A percentile compares a stretch with the other conserved stretches of the same genome.
These are phyloP conservation scores for Fukomys damarensis DNA, from an alignment of 2,113 vertebrate genomes.

Conservation along the genomic window DNA sequence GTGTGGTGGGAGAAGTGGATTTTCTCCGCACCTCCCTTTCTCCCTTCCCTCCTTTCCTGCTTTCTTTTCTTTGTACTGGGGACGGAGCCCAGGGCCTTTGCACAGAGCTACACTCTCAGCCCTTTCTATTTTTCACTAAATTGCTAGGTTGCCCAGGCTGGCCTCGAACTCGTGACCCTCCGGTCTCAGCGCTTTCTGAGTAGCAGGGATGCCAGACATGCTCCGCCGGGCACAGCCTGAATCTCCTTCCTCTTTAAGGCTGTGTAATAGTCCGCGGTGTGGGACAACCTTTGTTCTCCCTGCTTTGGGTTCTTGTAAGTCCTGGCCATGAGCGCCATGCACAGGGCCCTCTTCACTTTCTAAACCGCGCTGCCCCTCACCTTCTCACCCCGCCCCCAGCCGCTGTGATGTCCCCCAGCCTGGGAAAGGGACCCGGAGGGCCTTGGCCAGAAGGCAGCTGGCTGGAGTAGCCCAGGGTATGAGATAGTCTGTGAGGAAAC, in stretches of 20 bases:
- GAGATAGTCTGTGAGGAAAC: background rate
- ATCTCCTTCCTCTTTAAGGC: background rate
- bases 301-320: background rate
- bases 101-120: background rate
- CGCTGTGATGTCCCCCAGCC: background rate
- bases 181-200: background rate
- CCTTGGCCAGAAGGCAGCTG: background rate
- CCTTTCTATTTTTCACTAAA: background rate
- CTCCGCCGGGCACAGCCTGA: background rate
- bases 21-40: background rate
- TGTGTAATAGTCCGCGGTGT: accelerated
- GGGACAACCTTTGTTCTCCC: background rate
- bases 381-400: background rate
- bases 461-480: background rate
- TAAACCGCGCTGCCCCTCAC: background rate
- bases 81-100: background rate
- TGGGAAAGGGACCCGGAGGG: background rate
- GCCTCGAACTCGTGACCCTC: background rate
- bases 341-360: background rate
- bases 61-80: too few species aligned
- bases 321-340: background rate
- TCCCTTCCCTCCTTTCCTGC: background rate
- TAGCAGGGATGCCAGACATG: background rate
- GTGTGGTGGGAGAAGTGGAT: background rate
- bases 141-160: background rate